These are phyloP conservation scores for Tribolium castaneum DNA, from an alignment of 1,140 invertebrate genomes.

Conservation along the genomic window DNA sequence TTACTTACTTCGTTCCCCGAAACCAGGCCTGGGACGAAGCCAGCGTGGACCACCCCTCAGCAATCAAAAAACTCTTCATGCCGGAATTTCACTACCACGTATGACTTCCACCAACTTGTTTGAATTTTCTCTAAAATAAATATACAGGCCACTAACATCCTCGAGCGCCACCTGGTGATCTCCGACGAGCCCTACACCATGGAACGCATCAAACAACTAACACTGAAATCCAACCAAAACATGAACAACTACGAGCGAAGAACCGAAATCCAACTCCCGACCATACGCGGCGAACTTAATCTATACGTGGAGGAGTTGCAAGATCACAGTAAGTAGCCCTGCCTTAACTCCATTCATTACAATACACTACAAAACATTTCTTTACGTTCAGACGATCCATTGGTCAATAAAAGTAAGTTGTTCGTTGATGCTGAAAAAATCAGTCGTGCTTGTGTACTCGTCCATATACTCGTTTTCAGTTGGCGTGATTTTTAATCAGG, in stretches of 20 bases:
- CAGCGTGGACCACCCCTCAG: slow-evolving; percentile 76
- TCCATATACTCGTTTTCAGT: slow-evolving; percentile 1
- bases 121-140: neutral
- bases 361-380: neutral
- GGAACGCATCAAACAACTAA: slow-evolving; percentile 77
- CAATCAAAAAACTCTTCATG: slow-evolving; percentile 87
- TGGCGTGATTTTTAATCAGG: neutral
- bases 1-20: slow-evolving; percentile 91
- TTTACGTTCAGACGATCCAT: slow-evolving; percentile 10
- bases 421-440: neutral
- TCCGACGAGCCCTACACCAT: slow-evolving; percentile 79
- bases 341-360: neutral
- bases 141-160: slow-evolving; percentile 78
- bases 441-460: slow-evolving; percentile 18
- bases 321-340: slow-evolving; percentile 76
- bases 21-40: slow-evolving; percentile 87
- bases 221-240: slow-evolving; percentile 63
- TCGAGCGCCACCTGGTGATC: slow-evolving; percentile 85
- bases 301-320: slow-evolving; percentile 76
- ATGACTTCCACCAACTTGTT: slow-evolving; percentile 62
- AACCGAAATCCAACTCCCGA: slow-evolving; percentile 73
- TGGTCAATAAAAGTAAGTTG: slow-evolving; percentile 40
- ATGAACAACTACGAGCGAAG: slow-evolving; percentile 46
- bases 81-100: slow-evolving; percentile 84
- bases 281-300: slow-evolving; percentile 76